Conservation (phyloP, 2,113 vertebrate genomes). For the Dasyurus viverrinus region DNA sequence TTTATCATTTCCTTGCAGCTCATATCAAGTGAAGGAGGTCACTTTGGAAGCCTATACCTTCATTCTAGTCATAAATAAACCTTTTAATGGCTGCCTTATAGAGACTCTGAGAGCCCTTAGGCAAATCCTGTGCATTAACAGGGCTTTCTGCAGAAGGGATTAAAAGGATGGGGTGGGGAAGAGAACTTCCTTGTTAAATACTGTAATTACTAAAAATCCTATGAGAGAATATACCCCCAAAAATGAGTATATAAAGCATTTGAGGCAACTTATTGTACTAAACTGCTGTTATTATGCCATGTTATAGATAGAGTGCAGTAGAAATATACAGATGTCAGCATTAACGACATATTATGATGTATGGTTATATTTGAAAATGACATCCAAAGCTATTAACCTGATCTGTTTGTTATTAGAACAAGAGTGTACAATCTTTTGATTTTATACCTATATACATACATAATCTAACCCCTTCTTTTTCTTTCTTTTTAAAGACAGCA, state of each 20-base stretch:
- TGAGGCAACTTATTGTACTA: slow-evolving; percentile 65
- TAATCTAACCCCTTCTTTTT: slow-evolving; percentile 47
- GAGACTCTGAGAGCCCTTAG: slow-evolving; percentile 59
- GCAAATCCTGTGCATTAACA: slow-evolving; percentile 32
- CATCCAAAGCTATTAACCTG: slow-evolving; percentile 70
- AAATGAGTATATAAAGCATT: slow-evolving; percentile 47
- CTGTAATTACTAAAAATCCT: slow-evolving; percentile 68
- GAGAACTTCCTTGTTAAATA: slow-evolving; percentile 61
- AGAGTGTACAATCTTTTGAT: slow-evolving; percentile 51
- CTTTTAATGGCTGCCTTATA: slow-evolving; percentile 38
- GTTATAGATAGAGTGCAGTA: slow-evolving; percentile 45
- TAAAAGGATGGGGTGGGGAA: slow-evolving; percentile 60
- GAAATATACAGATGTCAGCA: slow-evolving; percentile 57
- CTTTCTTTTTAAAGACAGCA: neutral
- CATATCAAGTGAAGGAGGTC: neutral
- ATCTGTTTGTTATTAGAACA: slow-evolving; percentile 70
- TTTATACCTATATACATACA: slow-evolving; percentile 26
- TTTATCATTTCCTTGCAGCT: neutral
- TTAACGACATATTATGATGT: slow-evolving; percentile 59
- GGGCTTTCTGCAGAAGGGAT: slow-evolving; percentile 64
- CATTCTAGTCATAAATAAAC: slow-evolving; percentile 61
- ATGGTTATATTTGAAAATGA: slow-evolving; percentile 52
- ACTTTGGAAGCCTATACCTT: neutral
- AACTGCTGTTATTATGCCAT: slow-evolving; percentile 60
- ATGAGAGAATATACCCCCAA: slow-evolving; percentile 41